Evolutionary conservation across 2,797 vertebrate species (phyloP), one percentile per base, ranked within the genome.

Genomic region (Alectoris magna): DNA sequence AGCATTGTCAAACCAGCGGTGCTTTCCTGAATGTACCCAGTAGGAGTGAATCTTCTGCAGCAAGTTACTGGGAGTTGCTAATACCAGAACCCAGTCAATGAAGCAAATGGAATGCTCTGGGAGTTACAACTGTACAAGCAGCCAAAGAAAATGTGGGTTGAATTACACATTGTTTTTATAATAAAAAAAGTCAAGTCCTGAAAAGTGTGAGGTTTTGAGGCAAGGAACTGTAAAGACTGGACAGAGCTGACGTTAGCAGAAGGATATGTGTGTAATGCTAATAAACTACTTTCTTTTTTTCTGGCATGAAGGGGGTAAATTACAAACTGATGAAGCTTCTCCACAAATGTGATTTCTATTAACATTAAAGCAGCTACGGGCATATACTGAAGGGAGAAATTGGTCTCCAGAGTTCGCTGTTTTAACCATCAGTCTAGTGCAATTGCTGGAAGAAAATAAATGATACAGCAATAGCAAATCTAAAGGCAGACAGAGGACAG

Each of bases 391-490:
- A 22, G 69, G 72, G 60, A 68, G 66, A 88, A 91, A 92, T 48
- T 2, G 17, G 71, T 94, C 93, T 84, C 87, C 29, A 58, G 93
- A 81, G 91, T 70, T 84, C 84, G 56, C 51, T 71, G 14, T 79
- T 95, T 95, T 88, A 94, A 64, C 89, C 56, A 84, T 86, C 67
- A 81, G 56, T 92, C 74, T 1, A 66, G 48, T 2, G 5, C 63
- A 86, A 88, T 39, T 38, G 36, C 79, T 90, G 34, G 70, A 84
- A 93, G 76, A 82, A 93, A 94, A 95, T 78, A 93, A 90, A 91
- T 0, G 4, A 72, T 49, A 64, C 14, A 86, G 85, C 73, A 94
- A 82, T 53, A 91, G 62, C 79, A 92, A 82, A 27, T 84, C 79
- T 72, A 91, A 93, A 94, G 85, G 84, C 66, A 89, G 60, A 88